These are phyloP conservation scores for Laticauda colubrina DNA, from an alignment of 2,113 vertebrate species.

Conservation along the genomic window DNA sequence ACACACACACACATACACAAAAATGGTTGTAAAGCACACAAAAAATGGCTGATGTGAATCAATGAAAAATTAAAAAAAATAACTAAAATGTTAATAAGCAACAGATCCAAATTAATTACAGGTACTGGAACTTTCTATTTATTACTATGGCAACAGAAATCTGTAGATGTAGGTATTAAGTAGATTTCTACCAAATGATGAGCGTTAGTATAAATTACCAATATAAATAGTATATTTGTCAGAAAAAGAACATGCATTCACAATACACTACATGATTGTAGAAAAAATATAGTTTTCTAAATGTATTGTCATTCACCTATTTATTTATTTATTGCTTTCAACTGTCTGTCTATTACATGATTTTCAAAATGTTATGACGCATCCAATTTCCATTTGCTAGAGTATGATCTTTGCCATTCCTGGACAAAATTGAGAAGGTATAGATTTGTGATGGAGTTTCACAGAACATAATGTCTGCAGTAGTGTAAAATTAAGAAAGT, in stretches of 20 bases:
- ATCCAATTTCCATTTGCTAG: neutral
- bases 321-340: neutral
- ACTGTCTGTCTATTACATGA: neutral
- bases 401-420: neutral
- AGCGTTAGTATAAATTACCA: neutral
- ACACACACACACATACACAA: too few species aligned
- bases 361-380: neutral
- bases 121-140: neutral
- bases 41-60: conserved; percentile 8
- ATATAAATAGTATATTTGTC: neutral
- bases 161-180: neutral
- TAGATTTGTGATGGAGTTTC: neutral
- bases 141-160: neutral
- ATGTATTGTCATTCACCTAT: neutral
- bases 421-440: neutral
- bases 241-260: neutral
- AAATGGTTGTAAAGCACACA: too few species aligned
- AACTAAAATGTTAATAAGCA: neutral
- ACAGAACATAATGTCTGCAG: neutral
- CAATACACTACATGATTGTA: neutral
- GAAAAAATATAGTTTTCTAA: neutral
- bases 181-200: neutral
- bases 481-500: neutral
- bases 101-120: neutral
- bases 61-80: conserved; percentile 12